Evolutionary conservation across 1,140 invertebrate species (phyloP).

Genomic region (Paramacrobiotus metropolitanus): DNA sequence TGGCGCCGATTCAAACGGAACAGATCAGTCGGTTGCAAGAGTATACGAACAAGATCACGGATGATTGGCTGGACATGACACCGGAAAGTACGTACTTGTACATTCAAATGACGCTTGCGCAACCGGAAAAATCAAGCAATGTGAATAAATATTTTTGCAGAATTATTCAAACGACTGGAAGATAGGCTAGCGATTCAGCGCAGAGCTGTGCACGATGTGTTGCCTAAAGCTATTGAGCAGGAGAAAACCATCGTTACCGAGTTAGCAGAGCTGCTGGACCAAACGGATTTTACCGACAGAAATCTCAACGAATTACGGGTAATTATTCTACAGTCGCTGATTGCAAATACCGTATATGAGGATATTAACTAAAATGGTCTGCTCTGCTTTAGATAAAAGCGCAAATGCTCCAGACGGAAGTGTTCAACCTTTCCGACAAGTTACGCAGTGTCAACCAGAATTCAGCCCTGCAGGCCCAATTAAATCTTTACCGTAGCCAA

Average conservation of each 20-base stretch:
- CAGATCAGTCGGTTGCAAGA: background rate
- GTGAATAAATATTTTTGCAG: background rate
- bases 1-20: background rate
- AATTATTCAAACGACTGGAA: background rate
- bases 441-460: background rate
- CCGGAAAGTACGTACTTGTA: background rate
- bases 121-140: too few relatives aligned
- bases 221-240: background rate
- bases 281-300: background rate
- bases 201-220: background rate
- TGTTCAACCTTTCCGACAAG: conserved; percentile 3
- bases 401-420: background rate
- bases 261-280: background rate
- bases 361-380: too few relatives aligned
- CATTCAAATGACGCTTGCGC: background rate
- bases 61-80: background rate
- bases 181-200: background rate
- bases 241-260: background rate
- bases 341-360: too few relatives aligned
- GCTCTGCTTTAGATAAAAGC: background rate
- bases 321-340: background rate
- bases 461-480: background rate
- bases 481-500: background rate
- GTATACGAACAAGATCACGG: background rate
- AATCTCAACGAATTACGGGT: background rate